phyloP scores from a whole-genome alignment of 2,113 vertebrate genomes.

The Parotia lawesii region DNA sequence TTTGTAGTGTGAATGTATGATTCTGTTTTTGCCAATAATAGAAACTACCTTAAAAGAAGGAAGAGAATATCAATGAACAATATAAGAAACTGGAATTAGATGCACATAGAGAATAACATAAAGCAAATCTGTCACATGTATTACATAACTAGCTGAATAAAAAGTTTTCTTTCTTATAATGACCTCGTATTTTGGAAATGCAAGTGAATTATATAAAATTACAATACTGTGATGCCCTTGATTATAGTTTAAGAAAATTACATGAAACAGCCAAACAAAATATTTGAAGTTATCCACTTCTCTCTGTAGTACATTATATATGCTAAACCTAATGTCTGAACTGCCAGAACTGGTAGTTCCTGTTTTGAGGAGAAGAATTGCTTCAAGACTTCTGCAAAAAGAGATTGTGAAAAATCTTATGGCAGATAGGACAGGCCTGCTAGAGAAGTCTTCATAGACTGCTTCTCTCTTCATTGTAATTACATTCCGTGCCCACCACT shows the following conservation, averaged over 20 bases:
- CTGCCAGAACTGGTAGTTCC: constrained; percentile 10
- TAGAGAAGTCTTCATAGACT: not conserved
- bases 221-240: not conserved
- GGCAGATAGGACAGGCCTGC: not conserved
- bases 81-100: not conserved
- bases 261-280: not conserved
- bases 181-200: not conserved
- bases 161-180: not conserved
- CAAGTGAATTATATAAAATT: not conserved
- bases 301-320: not conserved
- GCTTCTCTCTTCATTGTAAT: not conserved
- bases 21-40: not conserved
- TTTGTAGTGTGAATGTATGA: not conserved
- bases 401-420: not conserved
- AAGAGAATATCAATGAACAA: not conserved
- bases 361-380: not conserved
- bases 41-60: not conserved
- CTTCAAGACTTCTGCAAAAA: not conserved
- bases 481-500: not conserved
- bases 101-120: not conserved
- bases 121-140: not conserved
- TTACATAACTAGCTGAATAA: not conserved
- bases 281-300: not conserved
- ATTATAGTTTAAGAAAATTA: not conserved
- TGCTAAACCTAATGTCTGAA: constrained; percentile 1